These are phyloP conservation scores for Gouania willdenowi DNA, from an alignment of 2,797 vertebrate genomes.

Conservation along the genomic window DNA sequence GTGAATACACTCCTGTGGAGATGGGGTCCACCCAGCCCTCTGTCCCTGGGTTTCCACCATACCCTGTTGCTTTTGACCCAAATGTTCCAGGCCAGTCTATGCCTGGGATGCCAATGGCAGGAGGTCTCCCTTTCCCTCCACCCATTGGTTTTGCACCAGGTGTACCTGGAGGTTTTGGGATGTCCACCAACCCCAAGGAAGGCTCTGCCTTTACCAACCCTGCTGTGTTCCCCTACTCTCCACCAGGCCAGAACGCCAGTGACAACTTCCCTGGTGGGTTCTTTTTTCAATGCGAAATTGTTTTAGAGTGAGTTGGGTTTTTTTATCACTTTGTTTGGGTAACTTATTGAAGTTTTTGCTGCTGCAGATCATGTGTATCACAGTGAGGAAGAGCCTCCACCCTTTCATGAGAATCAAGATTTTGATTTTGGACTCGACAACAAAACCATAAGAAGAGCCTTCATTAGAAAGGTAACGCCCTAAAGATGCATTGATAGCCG, in stretches of 20 bases:
- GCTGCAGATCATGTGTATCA: slow-evolving; percentile 69
- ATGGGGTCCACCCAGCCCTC: slow-evolving; percentile 3
- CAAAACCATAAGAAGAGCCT: slow-evolving; percentile 83
- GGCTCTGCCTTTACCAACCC: slow-evolving; percentile 40
- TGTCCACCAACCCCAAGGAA: slow-evolving; percentile 1
- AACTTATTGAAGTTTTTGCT: no score
- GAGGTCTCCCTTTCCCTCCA: slow-evolving; percentile 33
- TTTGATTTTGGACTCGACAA: slow-evolving; percentile 82
- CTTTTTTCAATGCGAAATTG: background rate
- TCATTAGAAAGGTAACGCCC: slow-evolving; percentile 86
- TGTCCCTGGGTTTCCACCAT: slow-evolving; percentile 1
- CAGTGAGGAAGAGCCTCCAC: slow-evolving; percentile 78
- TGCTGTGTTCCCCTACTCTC: slow-evolving; percentile 13
- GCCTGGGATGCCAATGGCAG: slow-evolving; percentile 16
- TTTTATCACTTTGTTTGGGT: slow-evolving; percentile 4
- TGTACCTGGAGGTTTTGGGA: slow-evolving; percentile 23
- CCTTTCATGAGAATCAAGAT: slow-evolving; percentile 84
- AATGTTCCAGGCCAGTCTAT: background rate
- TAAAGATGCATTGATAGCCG: no score
- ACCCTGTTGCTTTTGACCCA: slow-evolving; percentile 22
- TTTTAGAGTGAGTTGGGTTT: background rate
- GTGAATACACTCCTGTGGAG: slow-evolving; percentile 1
- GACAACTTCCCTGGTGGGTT: slow-evolving; percentile 7
- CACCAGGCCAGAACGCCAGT: slow-evolving; percentile 18
- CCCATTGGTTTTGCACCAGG: slow-evolving; percentile 24